phyloP scores from a whole-genome alignment of 2,113 vertebrate genomes.

The Empidonax traillii region DNA sequence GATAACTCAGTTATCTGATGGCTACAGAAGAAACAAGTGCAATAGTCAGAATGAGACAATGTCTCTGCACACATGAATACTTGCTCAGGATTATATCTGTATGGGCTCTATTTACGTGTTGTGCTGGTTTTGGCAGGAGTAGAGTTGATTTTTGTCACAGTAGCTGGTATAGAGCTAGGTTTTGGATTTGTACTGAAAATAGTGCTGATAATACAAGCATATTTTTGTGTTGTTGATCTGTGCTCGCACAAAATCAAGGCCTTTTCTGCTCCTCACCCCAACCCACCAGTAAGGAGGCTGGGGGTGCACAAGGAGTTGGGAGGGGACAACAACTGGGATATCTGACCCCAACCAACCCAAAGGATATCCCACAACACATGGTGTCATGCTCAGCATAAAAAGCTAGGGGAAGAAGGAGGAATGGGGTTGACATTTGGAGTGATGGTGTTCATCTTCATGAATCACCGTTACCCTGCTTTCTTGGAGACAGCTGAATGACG shows the following conservation, averaged over 20 bases:
- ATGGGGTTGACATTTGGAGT: accelerated
- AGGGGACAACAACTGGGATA: neutral
- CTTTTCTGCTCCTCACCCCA: neutral
- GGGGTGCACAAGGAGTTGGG: neutral
- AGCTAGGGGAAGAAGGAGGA: neutral
- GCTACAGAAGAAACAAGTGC: neutral
- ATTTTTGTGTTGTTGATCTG: neutral
- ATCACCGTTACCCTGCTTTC: accelerated
- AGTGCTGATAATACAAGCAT: too few relatives aligned
- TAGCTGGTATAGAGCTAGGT: neutral
- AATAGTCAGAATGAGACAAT: neutral
- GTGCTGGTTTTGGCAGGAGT: neutral
- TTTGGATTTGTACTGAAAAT: neutral
- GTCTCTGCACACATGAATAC: neutral
- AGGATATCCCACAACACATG: too few relatives aligned
- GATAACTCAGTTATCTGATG: neutral
- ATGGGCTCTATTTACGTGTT: neutral
- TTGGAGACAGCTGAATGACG: neutral
- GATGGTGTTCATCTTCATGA: neutral
- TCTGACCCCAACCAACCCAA: neutral
- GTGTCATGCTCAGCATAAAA: neutral
- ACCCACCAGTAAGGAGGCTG: accelerated
- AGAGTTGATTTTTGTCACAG: neutral
- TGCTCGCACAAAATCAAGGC: neutral
- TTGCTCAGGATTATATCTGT: neutral